Base-by-base conservation (phyloP, 2,113 vertebrate species). In the Calyptomena viridis region DNA sequence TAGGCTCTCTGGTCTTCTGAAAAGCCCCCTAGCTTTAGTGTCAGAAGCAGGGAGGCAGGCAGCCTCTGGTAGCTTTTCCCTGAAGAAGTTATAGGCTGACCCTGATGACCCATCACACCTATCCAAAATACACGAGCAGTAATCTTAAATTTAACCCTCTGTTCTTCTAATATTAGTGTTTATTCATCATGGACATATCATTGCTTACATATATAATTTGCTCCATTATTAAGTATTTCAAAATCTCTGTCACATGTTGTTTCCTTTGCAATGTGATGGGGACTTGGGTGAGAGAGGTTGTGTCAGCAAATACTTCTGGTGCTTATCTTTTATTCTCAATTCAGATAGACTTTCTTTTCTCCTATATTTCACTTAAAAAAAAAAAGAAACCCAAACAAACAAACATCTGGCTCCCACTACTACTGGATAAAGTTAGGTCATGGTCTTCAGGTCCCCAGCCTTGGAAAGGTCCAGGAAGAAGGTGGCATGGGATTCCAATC, bases 381-480 rank as follows among this genome's bases (percentile, higher is more conserved):
- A 44, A 23, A 27, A 27, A 60, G n/a, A n/a, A n/a, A n/a, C n/a
- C 3, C 9, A n/a, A n/a, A 47, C 64, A 77, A 50, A 37, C 24
- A 92, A 85, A 69, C 35, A 77, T 86, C 40, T 95, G 86, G 12
- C 24, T 96, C 35, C 75, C 80, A 46, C 77, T 95, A 37, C 52
- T 47, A 20, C 44, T 87, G 35, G 14, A 79, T 49, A 68, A 80
- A 74, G 6, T 24, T 20, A 72, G 8, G 35, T 62, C 14, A 24
- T 46, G 9, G 2, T 39, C 11, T 46, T 96, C 66, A 66, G 44
- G 33, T 50, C 58, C 89, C 44, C 11, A 16, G 53, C 21, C 84
- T 90, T 93, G 75, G 84, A 91, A 96, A 91, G 67, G 68, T 27
- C 37, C 15, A 56, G 50, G 42, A 94, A 94, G 91, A 95, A 90